A percentile compares a stretch with the other conserved stretches of the same genome.
Conservation (phyloP, 2,888 invertebrate genomes). For the Phymatocera aterrima region DNA sequence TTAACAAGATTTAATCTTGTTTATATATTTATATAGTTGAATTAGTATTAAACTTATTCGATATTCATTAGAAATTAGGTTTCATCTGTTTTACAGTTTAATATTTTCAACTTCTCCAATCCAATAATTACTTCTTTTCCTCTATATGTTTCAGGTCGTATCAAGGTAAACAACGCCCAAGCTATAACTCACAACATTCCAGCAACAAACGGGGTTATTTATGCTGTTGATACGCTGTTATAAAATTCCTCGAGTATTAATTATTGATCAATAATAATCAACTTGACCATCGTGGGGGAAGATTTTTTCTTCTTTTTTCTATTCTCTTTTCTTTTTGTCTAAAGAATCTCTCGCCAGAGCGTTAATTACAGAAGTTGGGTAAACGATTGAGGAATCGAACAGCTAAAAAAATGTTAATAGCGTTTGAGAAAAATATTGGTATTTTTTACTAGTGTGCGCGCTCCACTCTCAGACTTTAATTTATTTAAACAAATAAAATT, state of each 20-base stretch:
- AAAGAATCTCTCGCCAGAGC: background rate
- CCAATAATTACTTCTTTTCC: background rate
- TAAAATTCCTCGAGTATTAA: slow-evolving; percentile 69
- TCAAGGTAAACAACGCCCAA: slow-evolving; percentile 89
- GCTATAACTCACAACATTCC: slow-evolving; percentile 91
- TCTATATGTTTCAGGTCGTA: slow-evolving; percentile 83
- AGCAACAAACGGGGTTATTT: slow-evolving; percentile 91
- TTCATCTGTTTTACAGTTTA: background rate
- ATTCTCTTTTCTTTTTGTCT: background rate
- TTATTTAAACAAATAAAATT: slow-evolving; percentile 18
- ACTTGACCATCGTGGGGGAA: background rate
- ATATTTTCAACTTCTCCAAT: background rate
- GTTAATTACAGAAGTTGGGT: too few species aligned
- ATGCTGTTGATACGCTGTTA: slow-evolving; percentile 85
- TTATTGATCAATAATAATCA: background rate
- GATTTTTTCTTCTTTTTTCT: background rate
- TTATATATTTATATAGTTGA: background rate
- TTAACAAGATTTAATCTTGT: background rate
- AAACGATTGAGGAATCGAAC: too few species aligned
- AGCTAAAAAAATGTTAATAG: too few species aligned
- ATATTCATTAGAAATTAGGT: background rate
- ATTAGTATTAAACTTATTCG: background rate
- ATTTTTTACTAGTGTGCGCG: too few species aligned
- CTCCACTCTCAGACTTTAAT: too few species aligned
- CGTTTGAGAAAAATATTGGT: too few species aligned